phyloP scores from a whole-genome alignment of 2,888 invertebrate species.

The Trachelus tabidus region DNA sequence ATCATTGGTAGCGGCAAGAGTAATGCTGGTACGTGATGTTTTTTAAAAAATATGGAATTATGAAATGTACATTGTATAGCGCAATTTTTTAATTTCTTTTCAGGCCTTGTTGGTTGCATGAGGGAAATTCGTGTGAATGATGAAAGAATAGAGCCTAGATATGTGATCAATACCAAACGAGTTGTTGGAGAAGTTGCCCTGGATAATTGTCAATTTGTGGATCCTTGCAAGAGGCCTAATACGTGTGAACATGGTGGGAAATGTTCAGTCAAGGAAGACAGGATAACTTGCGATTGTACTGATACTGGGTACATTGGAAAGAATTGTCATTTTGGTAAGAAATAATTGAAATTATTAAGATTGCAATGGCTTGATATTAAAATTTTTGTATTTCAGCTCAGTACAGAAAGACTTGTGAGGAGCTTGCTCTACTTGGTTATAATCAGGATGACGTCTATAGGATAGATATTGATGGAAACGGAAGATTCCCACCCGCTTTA shows the following conservation, averaged over 20 bases:
- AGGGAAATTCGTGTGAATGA: slow-evolving; percentile 88
- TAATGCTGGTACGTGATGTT: slow-evolving; percentile 58
- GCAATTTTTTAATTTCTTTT: background rate
- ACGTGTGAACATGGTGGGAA: slow-evolving; percentile 93
- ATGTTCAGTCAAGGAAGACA: slow-evolving; percentile 89
- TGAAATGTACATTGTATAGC: background rate
- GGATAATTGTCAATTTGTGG: slow-evolving; percentile 90
- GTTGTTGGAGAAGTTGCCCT: slow-evolving; percentile 90
- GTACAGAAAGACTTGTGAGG: slow-evolving; percentile 92
- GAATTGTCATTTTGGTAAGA: slow-evolving; percentile 87
- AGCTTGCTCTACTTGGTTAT: slow-evolving; percentile 87
- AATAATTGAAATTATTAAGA: slow-evolving; percentile 3
- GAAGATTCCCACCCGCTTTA: slow-evolving; percentile 89
- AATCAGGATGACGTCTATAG: slow-evolving; percentile 91
- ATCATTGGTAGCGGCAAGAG: slow-evolving; percentile 85
- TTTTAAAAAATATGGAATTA: background rate
- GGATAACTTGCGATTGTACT: slow-evolving; percentile 89
- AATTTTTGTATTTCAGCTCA: slow-evolving; percentile 71
- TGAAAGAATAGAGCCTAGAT: slow-evolving; percentile 81
- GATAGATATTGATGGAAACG: slow-evolving; percentile 95
- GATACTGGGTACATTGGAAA: slow-evolving; percentile 92
- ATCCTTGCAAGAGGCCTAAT: slow-evolving; percentile 89
- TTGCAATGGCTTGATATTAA: background rate
- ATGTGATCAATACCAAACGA: slow-evolving; percentile 83
- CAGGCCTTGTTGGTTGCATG: slow-evolving; percentile 91